phyloP scores from a whole-genome alignment of 2,113 vertebrate genomes.

The Apodemus sylvaticus region DNA sequence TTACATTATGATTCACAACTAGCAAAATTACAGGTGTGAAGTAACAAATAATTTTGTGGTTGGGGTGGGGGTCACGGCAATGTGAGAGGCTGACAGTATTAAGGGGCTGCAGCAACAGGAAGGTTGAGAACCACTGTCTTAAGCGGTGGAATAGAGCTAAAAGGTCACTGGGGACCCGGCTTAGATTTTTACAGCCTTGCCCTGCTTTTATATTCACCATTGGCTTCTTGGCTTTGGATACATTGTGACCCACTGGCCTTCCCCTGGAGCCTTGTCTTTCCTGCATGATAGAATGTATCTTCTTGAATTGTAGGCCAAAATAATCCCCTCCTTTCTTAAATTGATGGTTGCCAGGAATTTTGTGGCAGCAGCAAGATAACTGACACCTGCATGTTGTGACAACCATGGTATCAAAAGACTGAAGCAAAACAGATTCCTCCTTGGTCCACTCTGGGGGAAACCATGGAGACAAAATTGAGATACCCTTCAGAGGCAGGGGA shows the following conservation, averaged over 20 bases:
- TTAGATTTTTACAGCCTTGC: background rate
- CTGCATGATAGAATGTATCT: background rate
- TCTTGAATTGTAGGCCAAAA: background rate
- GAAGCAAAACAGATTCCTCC: constrained; percentile 45
- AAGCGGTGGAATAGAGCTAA: background rate
- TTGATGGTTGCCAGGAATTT: background rate
- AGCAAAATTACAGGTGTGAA: background rate
- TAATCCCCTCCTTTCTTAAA: background rate
- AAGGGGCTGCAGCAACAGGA: background rate
- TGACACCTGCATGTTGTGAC: background rate
- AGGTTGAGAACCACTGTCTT: background rate
- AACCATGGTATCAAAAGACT: constrained; percentile 43
- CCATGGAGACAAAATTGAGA: constrained; percentile 43
- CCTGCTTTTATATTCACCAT: background rate
- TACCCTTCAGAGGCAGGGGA: constrained; percentile 70
- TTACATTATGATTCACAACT: background rate
- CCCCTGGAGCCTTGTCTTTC: too few relatives aligned
- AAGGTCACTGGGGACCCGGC: background rate
- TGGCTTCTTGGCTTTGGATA: background rate
- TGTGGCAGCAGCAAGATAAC: background rate
- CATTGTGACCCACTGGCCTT: background rate
- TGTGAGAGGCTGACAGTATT: background rate
- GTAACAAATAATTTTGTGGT: background rate
- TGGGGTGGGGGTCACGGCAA: background rate
- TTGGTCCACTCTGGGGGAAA: background rate